phyloP scores from a whole-genome alignment of 2,888 invertebrate species.

The Leptopilina myrica region DNA sequence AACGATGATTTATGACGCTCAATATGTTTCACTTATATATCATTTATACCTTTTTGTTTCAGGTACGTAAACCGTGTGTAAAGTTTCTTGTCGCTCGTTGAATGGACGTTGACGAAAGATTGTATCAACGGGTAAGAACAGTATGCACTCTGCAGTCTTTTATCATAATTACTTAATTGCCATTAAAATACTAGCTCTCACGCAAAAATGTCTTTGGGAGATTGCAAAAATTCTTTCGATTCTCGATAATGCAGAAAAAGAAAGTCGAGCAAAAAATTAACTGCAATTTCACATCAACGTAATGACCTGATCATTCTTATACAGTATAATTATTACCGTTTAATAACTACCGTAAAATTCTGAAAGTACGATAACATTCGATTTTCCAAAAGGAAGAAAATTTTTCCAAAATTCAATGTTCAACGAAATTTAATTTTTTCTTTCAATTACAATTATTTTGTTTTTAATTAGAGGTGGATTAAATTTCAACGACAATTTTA shows the following conservation, averaged over 20 bases:
- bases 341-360: too few species aligned
- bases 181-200: conserved; percentile 63
- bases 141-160: conserved; percentile 40
- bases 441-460: too few species aligned
- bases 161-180: conserved; percentile 64
- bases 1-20: neutral
- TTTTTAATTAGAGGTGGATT: too few species aligned
- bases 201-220: conserved; percentile 51
- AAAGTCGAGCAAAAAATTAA: neutral
- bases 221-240: neutral
- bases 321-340: neutral
- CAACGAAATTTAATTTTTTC: too few species aligned
- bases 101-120: conserved; percentile 29
- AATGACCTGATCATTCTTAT: neutral
- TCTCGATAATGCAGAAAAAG: neutral
- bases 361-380: too few species aligned
- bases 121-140: conserved; percentile 22
- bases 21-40: conserved; percentile 23
- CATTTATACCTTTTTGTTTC: conserved; percentile 47
- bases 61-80: conserved; percentile 49
- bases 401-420: too few species aligned
- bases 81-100: conserved; percentile 41
- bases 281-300: neutral
- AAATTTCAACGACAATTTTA: too few species aligned
- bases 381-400: too few species aligned